phyloP scores from a whole-genome alignment of 2,113 vertebrate species.

The Lasiurus cinereus region DNA sequence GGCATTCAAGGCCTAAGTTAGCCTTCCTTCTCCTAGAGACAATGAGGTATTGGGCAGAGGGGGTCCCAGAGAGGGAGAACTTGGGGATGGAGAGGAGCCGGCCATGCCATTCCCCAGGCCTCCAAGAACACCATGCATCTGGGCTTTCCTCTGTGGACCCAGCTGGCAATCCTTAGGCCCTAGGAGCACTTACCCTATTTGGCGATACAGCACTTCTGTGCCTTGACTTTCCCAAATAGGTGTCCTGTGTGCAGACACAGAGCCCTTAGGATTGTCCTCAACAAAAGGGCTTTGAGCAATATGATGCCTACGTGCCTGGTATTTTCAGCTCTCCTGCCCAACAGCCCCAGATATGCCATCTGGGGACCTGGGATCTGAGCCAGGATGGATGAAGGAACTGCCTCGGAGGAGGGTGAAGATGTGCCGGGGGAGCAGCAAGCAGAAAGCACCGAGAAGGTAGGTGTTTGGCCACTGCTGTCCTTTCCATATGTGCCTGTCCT shows the following conservation, averaged over 20 bases:
- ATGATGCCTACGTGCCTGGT: slow-evolving; percentile 18
- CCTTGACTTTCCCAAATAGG: not conserved
- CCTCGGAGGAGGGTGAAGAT: slow-evolving; percentile 76
- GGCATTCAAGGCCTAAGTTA: not conserved
- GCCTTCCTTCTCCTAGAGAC: not conserved
- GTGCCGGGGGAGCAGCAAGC: slow-evolving; percentile 77
- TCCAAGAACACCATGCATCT: not conserved
- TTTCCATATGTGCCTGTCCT: accelerated
- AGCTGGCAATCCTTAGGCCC: slow-evolving; percentile 4
- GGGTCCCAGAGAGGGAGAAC: not conserved
- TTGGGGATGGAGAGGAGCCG: no score
- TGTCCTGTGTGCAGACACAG: not conserved
- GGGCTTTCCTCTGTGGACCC: not conserved
- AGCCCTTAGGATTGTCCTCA: not conserved
- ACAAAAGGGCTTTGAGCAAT: not conserved
- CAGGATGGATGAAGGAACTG: slow-evolving; percentile 73
- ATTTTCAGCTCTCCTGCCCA: slow-evolving; percentile 80
- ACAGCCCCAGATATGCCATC: slow-evolving; percentile 47
- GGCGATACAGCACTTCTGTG: not conserved
- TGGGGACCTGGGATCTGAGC: slow-evolving; percentile 73
- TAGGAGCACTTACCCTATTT: not conserved
- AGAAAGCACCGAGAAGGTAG: slow-evolving; percentile 87
- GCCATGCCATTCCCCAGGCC: accelerated
- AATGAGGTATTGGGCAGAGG: accelerated
- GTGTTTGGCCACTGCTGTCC: not conserved